phyloP scores from a whole-genome alignment of 2,888 invertebrate genomes.

The Trichopria drosophilae region DNA sequence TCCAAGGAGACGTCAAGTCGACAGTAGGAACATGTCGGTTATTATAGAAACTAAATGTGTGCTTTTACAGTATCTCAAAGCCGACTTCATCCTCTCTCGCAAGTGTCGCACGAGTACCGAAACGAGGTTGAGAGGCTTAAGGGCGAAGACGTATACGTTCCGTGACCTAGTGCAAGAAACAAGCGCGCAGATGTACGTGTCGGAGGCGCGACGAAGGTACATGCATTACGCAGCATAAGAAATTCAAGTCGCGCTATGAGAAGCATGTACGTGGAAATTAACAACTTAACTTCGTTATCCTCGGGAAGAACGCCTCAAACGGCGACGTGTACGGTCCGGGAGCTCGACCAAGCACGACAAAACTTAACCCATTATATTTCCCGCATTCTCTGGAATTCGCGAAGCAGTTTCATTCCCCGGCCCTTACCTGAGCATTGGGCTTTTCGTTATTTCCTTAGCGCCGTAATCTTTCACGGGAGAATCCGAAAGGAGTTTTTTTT shows the following conservation, averaged over 20 bases:
- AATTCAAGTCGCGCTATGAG: constrained; percentile 13
- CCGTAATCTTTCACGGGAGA: constrained; percentile 39
- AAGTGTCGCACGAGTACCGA: constrained; percentile 16
- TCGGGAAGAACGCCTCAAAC: constrained; percentile 39
- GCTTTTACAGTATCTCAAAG: constrained; percentile 25
- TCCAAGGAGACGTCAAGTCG: neutral
- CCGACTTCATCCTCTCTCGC: constrained; percentile 20
- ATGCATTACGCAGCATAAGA: constrained; percentile 18
- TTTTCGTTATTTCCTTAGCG: constrained; percentile 29
- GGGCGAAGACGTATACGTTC: constrained; percentile 29
- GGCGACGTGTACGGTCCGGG: no score
- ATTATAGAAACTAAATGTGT: constrained; percentile 1
- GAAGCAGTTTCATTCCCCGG: no score
- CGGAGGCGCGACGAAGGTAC: no score
- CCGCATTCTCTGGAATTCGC: no score
- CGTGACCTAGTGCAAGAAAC: constrained; percentile 23
- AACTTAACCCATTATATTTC: constrained; percentile 50
- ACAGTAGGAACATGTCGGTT: neutral
- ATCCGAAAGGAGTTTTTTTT: no score
- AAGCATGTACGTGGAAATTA: constrained; percentile 8
- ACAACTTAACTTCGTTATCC: constrained; percentile 43
- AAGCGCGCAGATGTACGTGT: neutral
- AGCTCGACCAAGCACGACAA: constrained; percentile 48
- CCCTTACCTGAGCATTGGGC: no score
- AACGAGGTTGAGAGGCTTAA: constrained; percentile 32